Evolutionary conservation across 2,888 invertebrate genomes (phyloP).

Genomic region (Caenorhabditis afra): DNA sequence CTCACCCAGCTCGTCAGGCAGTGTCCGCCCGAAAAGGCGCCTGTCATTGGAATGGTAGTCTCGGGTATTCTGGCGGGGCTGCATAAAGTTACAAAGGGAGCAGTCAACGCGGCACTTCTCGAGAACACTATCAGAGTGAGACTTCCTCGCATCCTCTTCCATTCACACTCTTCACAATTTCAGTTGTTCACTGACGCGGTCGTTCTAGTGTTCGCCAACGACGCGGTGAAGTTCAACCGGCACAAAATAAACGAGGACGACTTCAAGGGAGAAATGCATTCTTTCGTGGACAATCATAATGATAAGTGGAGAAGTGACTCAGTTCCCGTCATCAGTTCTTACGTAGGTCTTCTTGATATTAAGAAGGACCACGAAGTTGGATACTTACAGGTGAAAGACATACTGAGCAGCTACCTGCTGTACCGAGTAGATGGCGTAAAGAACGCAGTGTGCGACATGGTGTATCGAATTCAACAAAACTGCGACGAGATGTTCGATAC

Average conservation of each 20-base stretch:
- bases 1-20: neutral
- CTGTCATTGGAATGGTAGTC: constrained; percentile 7
- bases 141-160: neutral
- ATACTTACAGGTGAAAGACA: constrained; percentile 2
- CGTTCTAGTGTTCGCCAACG: constrained; percentile 16
- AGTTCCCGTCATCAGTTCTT: constrained; percentile 8
- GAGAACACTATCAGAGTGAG: constrained; percentile 10
- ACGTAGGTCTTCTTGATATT: neutral
- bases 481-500: constrained; percentile 15
- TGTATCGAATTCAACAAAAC: constrained; percentile 13
- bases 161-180: neutral
- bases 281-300: constrained; percentile 1
- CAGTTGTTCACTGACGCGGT: constrained; percentile 22
- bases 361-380: too few relatives aligned
- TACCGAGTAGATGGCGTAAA: constrained; percentile 7
- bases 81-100: neutral
- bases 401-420: neutral
- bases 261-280: neutral
- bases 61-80: constrained; percentile 12
- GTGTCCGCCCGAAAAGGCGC: constrained; percentile 19
- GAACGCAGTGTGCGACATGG: neutral
- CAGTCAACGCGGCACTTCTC: neutral
- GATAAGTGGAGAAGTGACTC: constrained; percentile 21
- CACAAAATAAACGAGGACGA: neutral
- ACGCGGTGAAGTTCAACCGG: constrained; percentile 22